Conservation (phyloP, 2,888 invertebrate genomes). For the Myopa tessellatipennis region DNA sequence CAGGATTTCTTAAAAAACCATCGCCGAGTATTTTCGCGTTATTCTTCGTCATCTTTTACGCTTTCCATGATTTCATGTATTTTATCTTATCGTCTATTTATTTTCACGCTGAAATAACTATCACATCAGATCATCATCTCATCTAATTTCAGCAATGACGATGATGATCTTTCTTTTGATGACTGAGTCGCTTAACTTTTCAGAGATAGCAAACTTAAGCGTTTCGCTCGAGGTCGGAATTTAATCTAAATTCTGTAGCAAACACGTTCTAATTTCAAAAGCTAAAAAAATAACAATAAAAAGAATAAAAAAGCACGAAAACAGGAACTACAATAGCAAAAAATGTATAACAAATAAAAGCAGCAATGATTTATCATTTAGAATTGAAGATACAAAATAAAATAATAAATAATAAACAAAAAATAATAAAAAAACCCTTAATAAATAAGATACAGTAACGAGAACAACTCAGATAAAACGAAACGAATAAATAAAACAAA, state of each 20-base stretch:
- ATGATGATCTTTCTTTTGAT: not conserved
- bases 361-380: no score
- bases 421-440: not conserved
- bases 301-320: not conserved
- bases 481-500: not conserved
- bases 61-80: not conserved
- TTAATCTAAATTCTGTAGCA: constrained; percentile 1
- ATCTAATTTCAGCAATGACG: constrained; percentile 15
- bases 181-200: not conserved
- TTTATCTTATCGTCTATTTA: not conserved
- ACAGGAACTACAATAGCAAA: not conserved
- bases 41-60: not conserved
- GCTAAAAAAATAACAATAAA: not conserved
- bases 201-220: not conserved
- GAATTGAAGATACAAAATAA: no score
- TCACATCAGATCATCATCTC: constrained; percentile 1
- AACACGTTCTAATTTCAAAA: not conserved
- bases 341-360: no score
- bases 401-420: not conserved
- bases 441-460: not conserved
- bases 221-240: not conserved
- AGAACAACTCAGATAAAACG: not conserved
- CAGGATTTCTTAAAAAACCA: not conserved
- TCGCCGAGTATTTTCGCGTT: not conserved
- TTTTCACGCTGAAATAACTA: not conserved